Percentiles rank a stretch among this genome's conserved stretches.
These are phyloP conservation scores for Prochilodus magdalenae DNA, from an alignment of 2,113 vertebrate genomes.

Conservation along the genomic window DNA sequence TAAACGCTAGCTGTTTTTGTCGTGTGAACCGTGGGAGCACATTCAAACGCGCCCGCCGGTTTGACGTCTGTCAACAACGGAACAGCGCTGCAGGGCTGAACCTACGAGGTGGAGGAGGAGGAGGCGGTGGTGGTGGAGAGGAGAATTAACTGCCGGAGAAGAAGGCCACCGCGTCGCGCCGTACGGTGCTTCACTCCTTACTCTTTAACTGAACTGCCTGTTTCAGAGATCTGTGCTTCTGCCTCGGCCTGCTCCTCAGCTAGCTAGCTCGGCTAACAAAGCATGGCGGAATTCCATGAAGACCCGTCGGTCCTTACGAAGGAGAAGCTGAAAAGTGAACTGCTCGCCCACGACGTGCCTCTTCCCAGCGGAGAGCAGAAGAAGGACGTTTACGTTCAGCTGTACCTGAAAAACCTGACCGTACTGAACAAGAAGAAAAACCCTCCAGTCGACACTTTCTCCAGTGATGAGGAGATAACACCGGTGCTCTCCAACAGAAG, in stretches of 20 bases:
- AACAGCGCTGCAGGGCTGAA: background rate
- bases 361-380: slow-evolving; percentile 92
- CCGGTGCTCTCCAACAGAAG: slow-evolving; percentile 79
- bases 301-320: slow-evolving; percentile 94
- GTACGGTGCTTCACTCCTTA: background rate
- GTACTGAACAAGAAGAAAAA: slow-evolving; percentile 79
- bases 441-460: slow-evolving; percentile 82
- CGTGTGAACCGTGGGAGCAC: slow-evolving; percentile 28
- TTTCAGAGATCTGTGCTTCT: background rate
- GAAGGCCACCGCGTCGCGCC: no score
- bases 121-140: background rate
- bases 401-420: slow-evolving; percentile 91
- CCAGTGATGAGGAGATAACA: slow-evolving; percentile 91
- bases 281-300: slow-evolving; percentile 91
- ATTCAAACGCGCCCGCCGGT: slow-evolving; percentile 52
- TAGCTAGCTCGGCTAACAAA: slow-evolving; percentile 11
- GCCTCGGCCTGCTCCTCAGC: background rate
- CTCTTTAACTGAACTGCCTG: background rate
- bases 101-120: background rate
- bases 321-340: slow-evolving; percentile 94
- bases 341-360: slow-evolving; percentile 89
- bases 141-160: no score
- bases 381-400: slow-evolving; percentile 95
- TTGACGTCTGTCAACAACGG: slow-evolving; percentile 46
- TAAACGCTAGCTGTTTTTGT: slow-evolving; percentile 25